Percentiles rank a stretch among this genome's conserved stretches.
Evolutionary conservation across 1,140 invertebrate species (phyloP).

Genomic region (Sycophaga agraensis): DNA sequence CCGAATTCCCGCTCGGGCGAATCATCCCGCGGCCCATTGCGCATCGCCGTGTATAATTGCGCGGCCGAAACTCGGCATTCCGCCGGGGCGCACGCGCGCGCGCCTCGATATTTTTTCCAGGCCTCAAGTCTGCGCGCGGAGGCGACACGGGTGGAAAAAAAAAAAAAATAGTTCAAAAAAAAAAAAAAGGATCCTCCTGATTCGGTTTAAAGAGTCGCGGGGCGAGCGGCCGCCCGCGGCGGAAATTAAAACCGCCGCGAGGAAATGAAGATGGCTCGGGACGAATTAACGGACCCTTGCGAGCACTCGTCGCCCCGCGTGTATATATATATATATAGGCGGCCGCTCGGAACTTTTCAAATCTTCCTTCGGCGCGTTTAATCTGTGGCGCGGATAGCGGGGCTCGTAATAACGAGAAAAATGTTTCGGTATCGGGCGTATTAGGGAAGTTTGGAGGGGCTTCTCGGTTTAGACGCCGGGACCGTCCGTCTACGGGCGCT

Average conservation of each 20-base stretch:
- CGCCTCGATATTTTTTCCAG: neutral
- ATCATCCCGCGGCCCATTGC: no score
- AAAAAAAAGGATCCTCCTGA: neutral
- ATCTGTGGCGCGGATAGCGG: neutral
- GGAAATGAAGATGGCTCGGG: constrained; percentile 14
- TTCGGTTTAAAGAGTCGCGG: constrained; percentile 6
- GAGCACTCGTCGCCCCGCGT: neutral
- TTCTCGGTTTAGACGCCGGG: neutral
- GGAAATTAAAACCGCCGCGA: constrained; percentile 21
- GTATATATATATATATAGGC: no score
- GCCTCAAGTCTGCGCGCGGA: neutral
- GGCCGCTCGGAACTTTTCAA: neutral
- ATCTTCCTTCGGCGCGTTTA: neutral
- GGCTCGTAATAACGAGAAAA: neutral
- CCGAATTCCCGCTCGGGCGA: no score
- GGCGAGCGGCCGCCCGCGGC: neutral
- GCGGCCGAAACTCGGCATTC: no score
- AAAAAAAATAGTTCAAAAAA: neutral
- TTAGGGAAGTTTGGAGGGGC: neutral
- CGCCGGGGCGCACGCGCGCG: no score
- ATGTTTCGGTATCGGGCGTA: neutral
- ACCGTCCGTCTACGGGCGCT: no score
- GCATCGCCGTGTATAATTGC: no score
- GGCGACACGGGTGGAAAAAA: neutral
- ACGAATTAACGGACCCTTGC: constrained; percentile 3